These are phyloP conservation scores for Phaedon cochleariae DNA, from an alignment of 2,888 invertebrate species.

Conservation along the genomic window DNA sequence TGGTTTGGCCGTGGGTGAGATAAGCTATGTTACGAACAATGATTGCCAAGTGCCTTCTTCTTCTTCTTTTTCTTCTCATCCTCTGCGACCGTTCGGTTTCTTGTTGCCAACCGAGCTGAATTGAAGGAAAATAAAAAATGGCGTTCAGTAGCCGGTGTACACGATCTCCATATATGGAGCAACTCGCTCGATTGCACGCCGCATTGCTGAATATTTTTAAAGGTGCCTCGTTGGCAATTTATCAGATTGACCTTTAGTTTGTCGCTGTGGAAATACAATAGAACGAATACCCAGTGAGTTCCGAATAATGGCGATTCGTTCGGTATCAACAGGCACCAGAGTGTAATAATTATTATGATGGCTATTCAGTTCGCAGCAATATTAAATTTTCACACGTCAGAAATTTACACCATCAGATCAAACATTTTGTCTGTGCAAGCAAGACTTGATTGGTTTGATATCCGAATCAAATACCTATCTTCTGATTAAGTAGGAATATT, in stretches of 20 bases:
- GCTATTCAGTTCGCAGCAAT: no score
- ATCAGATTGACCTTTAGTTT: slow-evolving; percentile 19
- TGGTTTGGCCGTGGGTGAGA: background rate
- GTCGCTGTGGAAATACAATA: slow-evolving; percentile 5
- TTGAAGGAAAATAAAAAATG: slow-evolving; percentile 21
- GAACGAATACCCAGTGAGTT: no score
- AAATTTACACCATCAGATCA: no score
- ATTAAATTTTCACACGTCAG: no score
- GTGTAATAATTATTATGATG: no score
- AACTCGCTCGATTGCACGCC: slow-evolving; percentile 14
- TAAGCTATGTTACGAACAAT: background rate
- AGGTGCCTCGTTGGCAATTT: slow-evolving; percentile 28
- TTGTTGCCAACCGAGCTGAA: slow-evolving; percentile 20
- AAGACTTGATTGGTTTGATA: no score
- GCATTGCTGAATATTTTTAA: slow-evolving; percentile 26
- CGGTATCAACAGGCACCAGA: no score
- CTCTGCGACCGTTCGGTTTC: background rate
- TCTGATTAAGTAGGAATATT: no score
- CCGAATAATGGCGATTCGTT: no score
- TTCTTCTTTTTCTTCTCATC: background rate
- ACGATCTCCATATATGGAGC: slow-evolving; percentile 31
- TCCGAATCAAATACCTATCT: no score
- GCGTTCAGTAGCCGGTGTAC: slow-evolving; percentile 28
- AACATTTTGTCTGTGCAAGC: no score
- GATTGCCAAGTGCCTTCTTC: background rate